A percentile compares a stretch with the other conserved stretches of the same genome.
Evolutionary conservation across 2,113 vertebrate species (phyloP).

Genomic region (Lanius collurio): DNA sequence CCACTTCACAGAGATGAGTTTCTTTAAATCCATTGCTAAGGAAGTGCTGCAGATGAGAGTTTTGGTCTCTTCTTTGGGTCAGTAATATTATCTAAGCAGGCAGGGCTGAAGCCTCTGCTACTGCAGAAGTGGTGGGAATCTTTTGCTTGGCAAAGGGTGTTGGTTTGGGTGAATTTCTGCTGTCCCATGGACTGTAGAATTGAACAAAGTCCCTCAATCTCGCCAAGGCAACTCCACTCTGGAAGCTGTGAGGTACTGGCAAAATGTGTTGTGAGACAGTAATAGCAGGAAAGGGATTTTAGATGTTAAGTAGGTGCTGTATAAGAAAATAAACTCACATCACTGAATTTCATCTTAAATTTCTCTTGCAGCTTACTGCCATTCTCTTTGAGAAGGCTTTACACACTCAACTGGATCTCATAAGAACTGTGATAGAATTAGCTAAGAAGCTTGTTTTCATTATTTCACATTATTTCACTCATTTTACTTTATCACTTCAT

Average conservation of each 20-base stretch:
- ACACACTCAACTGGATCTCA: background rate
- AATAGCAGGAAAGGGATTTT: background rate
- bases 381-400: background rate
- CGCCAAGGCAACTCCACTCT: background rate
- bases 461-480: slow-evolving; percentile 6
- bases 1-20: background rate
- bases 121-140: background rate
- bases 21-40: background rate
- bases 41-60: background rate
- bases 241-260: background rate
- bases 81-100: background rate
- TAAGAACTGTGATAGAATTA: background rate
- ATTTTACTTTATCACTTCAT: slow-evolving; percentile 1
- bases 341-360: background rate
- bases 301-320: background rate
- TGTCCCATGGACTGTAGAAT: background rate
- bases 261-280: background rate
- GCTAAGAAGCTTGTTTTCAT: background rate
- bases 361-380: background rate
- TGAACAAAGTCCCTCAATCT: background rate
- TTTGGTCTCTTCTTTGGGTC: background rate
- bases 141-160: background rate
- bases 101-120: background rate
- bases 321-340: background rate
- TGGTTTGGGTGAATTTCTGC: background rate